phyloP scores from a whole-genome alignment of 2,797 vertebrate genomes.

The Stomatorhinus walkeri region DNA sequence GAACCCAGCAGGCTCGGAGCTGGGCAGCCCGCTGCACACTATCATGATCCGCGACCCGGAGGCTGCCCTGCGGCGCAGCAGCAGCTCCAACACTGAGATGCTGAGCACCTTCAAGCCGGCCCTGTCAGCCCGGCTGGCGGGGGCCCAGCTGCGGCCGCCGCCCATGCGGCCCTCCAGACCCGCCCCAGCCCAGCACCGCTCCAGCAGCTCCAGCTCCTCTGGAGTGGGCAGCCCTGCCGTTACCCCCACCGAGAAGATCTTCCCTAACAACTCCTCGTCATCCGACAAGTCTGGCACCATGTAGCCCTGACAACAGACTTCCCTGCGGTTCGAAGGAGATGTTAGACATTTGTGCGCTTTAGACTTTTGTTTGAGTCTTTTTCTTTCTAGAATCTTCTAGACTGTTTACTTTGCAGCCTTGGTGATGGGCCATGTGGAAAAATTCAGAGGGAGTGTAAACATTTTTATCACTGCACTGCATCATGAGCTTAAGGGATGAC shows the following conservation, averaged over 20 bases:
- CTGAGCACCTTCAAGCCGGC: constrained; percentile 95
- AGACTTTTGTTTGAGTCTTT: not conserved
- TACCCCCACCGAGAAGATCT: constrained; percentile 92
- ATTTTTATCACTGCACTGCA: constrained; percentile 28
- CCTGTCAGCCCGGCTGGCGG: constrained; percentile 76
- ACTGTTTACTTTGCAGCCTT: constrained; percentile 42
- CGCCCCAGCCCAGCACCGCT: constrained; percentile 77
- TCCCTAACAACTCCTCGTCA: constrained; percentile 68
- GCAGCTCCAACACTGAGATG: constrained; percentile 88
- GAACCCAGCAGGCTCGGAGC: constrained; percentile 80
- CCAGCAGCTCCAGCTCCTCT: constrained; percentile 93
- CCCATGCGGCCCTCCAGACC: constrained; percentile 75
- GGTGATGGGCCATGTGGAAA: constrained; percentile 33
- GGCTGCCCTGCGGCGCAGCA: constrained; percentile 87
- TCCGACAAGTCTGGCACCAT: constrained; percentile 67
- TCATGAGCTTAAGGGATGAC: constrained; percentile 41
- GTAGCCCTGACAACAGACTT: constrained; percentile 46
- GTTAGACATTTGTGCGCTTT: not conserved
- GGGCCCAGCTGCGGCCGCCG: constrained; percentile 82
- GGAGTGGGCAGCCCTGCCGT: constrained; percentile 88
- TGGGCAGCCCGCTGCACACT: constrained; percentile 88
- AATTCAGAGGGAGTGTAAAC: constrained; percentile 23
- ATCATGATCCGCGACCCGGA: constrained; percentile 95
- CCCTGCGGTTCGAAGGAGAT: not conserved
- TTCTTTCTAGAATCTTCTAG: constrained; percentile 37